phyloP scores from a whole-genome alignment of 1,140 invertebrate species.

The Drosophila ficusphila region DNA sequence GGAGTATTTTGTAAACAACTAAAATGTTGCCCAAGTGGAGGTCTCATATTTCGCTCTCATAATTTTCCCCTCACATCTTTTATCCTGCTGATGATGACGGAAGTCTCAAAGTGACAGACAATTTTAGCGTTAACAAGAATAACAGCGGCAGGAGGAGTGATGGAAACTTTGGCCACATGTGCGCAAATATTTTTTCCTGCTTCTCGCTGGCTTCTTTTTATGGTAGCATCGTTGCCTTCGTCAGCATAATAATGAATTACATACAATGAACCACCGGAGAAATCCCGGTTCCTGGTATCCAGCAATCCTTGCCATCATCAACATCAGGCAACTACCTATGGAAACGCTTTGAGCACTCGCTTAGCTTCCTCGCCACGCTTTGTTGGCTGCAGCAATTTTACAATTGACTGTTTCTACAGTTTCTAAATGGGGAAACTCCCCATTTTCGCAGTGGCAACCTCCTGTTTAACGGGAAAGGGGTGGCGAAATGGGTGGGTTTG shows the following conservation, averaged over 20 bases:
- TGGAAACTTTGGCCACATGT: constrained; percentile 67
- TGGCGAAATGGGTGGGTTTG: constrained; percentile 36
- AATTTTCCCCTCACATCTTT: constrained; percentile 15
- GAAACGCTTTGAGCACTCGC: constrained; percentile 19
- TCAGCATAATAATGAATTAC: constrained; percentile 73
- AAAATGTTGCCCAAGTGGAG: constrained; percentile 6
- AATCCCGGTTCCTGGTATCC: constrained; percentile 22
- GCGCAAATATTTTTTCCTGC: constrained; percentile 45
- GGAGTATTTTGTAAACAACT: constrained; percentile 5
- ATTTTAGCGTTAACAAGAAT: constrained; percentile 69
- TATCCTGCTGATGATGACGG: constrained; percentile 52
- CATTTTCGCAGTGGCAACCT: not conserved
- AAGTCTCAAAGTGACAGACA: constrained; percentile 74
- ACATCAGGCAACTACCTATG: constrained; percentile 38
- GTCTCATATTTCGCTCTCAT: constrained; percentile 13
- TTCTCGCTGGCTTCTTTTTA: constrained; percentile 7
- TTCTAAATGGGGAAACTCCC: constrained; percentile 13
- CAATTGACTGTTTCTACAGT: constrained; percentile 69
- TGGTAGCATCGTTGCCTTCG: constrained; percentile 18
- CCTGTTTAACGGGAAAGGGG: not conserved
- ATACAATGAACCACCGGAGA: constrained; percentile 13
- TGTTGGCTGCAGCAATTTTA: constrained; percentile 74
- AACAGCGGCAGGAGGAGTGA: constrained; percentile 23
- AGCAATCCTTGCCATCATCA: constrained; percentile 60
- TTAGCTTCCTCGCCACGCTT: constrained; percentile 50